Evolutionary conservation across 2,888 invertebrate species (phyloP), one percentile per base, ranked within the genome.

Genomic region (Amphimallon solstitiale): DNA sequence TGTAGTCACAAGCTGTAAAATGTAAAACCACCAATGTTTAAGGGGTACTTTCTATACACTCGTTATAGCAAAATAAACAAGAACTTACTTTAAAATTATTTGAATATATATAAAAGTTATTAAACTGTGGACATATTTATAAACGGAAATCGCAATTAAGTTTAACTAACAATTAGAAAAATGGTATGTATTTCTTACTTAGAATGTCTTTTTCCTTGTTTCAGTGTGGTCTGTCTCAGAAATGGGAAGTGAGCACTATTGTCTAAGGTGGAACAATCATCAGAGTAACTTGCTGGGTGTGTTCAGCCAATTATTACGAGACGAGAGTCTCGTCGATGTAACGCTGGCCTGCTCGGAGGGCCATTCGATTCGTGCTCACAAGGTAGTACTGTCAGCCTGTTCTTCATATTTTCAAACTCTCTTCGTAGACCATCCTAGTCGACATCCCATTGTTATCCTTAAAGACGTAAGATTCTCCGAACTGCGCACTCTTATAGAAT

Each of bases 191-290:
- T n/a, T n/a, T n/a, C n/a, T n/a, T n/a, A n/a, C n/a, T n/a, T n/a
- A n/a, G n/a, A n/a, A n/a, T n/a, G n/a, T n/a, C n/a, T 45, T 17
- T 45, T 19, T 45, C n/a, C 15, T 75, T 75, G 67, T 80, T 78
- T 84, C 87, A 91, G 92, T 90, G 92, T 89, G 89, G 90, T 90
- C 90, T 91, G 90, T 90, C 91, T 91, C 90, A 93, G 93, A 93
- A 92, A 93, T 94, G 93, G 94, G 94, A 92, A 94, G 94, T 94
- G 94, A 95, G 92, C 95, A 95, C 89, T 95, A 95, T 91, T 95
- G 95, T 90, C 92, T 95, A 89, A 94, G 95, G 92, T 95, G 95
- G 95, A 95, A 95, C 91, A 95, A 95, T 93, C 95, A 95, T 93
- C 94, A 94, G 90, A 94, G 93, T 90, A 95, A 95, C 91, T 91